Evolutionary conservation across 1,140 invertebrate species (phyloP), one percentile per base, ranked within the genome.

Genomic region (Anastrepha ludens): DNA sequence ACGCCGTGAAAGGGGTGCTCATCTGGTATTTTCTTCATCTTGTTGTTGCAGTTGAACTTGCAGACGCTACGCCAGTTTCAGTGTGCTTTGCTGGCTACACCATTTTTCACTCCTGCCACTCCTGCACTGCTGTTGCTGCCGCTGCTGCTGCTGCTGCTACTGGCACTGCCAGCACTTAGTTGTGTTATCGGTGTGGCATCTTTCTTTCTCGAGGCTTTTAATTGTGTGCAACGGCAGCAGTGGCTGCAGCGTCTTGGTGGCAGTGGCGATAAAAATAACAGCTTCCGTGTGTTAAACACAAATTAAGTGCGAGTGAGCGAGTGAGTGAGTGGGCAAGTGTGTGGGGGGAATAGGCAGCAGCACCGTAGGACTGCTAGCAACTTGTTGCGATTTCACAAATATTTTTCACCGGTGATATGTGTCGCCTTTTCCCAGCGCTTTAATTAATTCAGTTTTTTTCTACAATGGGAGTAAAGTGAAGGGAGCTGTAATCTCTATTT

Each of bases 211-310:
- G 67, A 74, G 67, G 67, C 67, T 74, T 74, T 74, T 74, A 74
- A 74, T 74, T 74, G 67, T 74, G 67, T 74, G 67, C 67, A 44
- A 41, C 39, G 41, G 67, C 67, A 41, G 7, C 15, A 2, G 39
- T 20, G 0, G 2, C 41, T 13, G 41, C 74, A 20, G 74, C 74
- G 67, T 74, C 67, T 74, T 74, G 67, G 67, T 74, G 39, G 67
- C 67, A 74, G 41, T 55, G 44, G 47, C 74, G 74, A 81, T 81
- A 81, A 81, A 81, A 81, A 55, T 81, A 74, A 81, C 74, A 81
- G 74, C 74, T 81, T 81, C 74, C 47, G 74, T 81, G 74, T 81
- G 74, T n/a, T 81, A 81, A 81, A 20, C 74, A 55, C 74, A 81
- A 81, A 81, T 81, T 81, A 81, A 55, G 47, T 81, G 44, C 74